Evolutionary conservation across 2,888 invertebrate genomes (phyloP).

Genomic region (Acanthococcus lagerstroemiae): DNA sequence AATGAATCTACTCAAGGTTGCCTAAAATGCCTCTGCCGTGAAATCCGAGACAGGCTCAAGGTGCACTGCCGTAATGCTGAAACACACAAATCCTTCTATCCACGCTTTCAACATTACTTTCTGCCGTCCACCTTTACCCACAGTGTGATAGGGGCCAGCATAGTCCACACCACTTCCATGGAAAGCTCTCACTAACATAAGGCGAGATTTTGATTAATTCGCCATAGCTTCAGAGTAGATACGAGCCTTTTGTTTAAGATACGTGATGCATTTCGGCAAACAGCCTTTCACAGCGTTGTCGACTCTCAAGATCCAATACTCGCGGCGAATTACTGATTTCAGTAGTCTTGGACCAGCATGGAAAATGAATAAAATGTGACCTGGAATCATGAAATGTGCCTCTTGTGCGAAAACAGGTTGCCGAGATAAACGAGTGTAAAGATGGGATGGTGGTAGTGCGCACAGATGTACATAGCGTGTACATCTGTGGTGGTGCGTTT

Average conservation of each 20-base stretch:
- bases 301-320: background rate
- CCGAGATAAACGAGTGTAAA: too few species aligned
- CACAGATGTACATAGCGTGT: too few species aligned
- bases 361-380: too few species aligned
- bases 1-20: conserved; percentile 29
- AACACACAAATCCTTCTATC: conserved; percentile 32
- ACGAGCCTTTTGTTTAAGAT: background rate
- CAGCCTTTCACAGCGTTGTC: background rate
- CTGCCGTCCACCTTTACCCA: background rate
- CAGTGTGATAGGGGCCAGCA: conserved; percentile 26
- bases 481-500: too few species aligned
- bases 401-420: too few species aligned
- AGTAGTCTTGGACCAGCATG: conserved; percentile 32
- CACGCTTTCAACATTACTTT: conserved; percentile 26
- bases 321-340: background rate
- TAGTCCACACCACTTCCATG: conserved; percentile 29
- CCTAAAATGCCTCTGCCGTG: conserved; percentile 25
- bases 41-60: conserved; percentile 32
- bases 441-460: too few species aligned
- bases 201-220: conserved; percentile 35
- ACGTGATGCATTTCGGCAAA: background rate
- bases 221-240: conserved; percentile 36
- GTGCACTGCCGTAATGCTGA: conserved; percentile 33
- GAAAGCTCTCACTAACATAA: conserved; percentile 30
- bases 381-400: too few species aligned